Evolutionary conservation across 1,140 invertebrate species (phyloP), one percentile per base, ranked within the genome.

Genomic region (Cyrtorhinus lividipennis): DNA sequence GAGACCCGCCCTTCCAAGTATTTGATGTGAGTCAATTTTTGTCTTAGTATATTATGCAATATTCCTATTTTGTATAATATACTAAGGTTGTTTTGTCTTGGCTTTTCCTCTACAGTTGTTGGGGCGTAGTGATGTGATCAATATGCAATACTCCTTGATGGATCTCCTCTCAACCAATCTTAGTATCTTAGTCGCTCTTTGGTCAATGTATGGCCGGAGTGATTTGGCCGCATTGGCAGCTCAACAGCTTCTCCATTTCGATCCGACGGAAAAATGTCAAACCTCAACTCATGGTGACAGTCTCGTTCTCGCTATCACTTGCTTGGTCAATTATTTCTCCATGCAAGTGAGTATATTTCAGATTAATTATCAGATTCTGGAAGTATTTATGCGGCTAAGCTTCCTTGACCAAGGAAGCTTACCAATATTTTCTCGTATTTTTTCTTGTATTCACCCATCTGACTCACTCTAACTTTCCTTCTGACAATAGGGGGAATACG

Each of bases 191-290:
- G 84, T 89, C 1, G 85, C 87, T 0, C 75, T 95, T 0, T 94
- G 90, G 90, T 78, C 82, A 13, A 80, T 90, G 61, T 95, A 92
- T 72, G 91, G 91, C 0, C 87, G 90, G 72, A 83, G 82, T 30
- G 87, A 88, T 73, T 85, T 91, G 78, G 82, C 83, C 0, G 84
- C 84, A 0, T 73, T 92, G 30, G 86, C 81, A 69, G 83, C 84
- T 53, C 89, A 92, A 70, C 69, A 92, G 20, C 73, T 92, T 18
- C 74, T 95, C 0, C 80, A 87, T 67, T 76, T 88, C 12, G 87
- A 88, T 69, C 79, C 81, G 1, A 76, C 22, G 69, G 77, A 12
- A 12, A 58, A 58, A 73, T 53, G 48, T 20, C 48, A 53, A 20
- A 53, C 48, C 8, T 78, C 65, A 79, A 81, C 83, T 63, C 86